Evolutionary conservation across 2,797 vertebrate species (phyloP).

Genomic region (Ispidina picta): DNA sequence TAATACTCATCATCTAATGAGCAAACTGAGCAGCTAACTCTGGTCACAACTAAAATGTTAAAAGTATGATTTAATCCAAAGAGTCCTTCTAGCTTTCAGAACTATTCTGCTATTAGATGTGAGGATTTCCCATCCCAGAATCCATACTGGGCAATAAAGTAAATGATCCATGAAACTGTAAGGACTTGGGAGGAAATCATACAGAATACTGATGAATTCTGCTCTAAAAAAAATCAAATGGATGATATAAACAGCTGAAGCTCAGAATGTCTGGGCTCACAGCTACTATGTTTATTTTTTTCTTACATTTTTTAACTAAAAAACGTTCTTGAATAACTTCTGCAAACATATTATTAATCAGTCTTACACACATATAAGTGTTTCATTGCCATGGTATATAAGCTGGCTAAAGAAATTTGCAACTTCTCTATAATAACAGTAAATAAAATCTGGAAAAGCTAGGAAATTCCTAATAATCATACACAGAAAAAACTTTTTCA

Average conservation of each 20-base stretch:
- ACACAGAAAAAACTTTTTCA: background rate
- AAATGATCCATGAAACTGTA: background rate
- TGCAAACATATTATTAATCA: background rate
- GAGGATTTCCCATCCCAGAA: background rate
- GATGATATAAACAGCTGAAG: background rate
- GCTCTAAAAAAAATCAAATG: background rate
- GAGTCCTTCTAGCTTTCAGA: background rate
- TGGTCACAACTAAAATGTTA: background rate
- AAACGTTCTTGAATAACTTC: background rate
- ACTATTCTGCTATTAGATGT: background rate
- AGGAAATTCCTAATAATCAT: background rate
- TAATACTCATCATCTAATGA: background rate
- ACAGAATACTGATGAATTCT: background rate
- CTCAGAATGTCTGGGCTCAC: background rate
- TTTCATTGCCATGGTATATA: background rate
- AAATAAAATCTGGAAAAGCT: background rate
- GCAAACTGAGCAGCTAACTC: background rate
- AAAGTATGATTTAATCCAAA: background rate
- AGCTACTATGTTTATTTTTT: background rate
- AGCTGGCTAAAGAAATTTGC: background rate
- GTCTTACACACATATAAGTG: background rate
- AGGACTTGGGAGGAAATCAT: background rate
- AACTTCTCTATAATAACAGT: background rate
- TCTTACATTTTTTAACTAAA: background rate
- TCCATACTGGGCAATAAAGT: background rate